Evolutionary conservation across 1,140 invertebrate species (phyloP).

Genomic region (Theocolax elegans): DNA sequence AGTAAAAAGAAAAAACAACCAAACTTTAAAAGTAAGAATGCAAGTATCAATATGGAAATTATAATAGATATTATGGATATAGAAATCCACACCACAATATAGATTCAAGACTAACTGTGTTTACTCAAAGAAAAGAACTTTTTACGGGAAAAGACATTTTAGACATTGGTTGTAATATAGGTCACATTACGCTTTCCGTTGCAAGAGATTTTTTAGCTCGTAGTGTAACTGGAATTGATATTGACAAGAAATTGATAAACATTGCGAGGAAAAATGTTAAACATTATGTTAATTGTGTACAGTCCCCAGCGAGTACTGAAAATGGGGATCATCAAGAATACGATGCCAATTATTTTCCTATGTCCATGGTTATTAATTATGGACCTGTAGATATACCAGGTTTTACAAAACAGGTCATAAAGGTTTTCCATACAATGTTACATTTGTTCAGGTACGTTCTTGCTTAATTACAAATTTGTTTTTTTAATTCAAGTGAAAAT

Average conservation of each 20-base stretch:
- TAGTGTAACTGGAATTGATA: slow-evolving; percentile 93
- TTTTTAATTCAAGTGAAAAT: no score
- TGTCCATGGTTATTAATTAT: slow-evolving; percentile 86
- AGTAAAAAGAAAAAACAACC: slow-evolving; percentile 68
- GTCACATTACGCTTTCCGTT: slow-evolving; percentile 89
- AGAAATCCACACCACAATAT: slow-evolving; percentile 82
- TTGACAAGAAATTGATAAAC: slow-evolving; percentile 89
- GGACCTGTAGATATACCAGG: slow-evolving; percentile 79
- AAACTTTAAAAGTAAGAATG: slow-evolving; percentile 79
- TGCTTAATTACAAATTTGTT: no score
- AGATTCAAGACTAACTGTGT: slow-evolving; percentile 85
- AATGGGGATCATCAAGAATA: slow-evolving; percentile 45
- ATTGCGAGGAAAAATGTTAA: slow-evolving; percentile 84
- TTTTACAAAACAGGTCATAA: slow-evolving; percentile 67
- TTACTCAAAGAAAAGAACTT: slow-evolving; percentile 82
- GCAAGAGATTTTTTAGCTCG: slow-evolving; percentile 86
- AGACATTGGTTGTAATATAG: slow-evolving; percentile 98
- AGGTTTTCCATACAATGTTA: slow-evolving; percentile 87
- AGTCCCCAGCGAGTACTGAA: slow-evolving; percentile 58
- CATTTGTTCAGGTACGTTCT: slow-evolving; percentile 88
- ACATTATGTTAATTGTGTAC: slow-evolving; percentile 76
- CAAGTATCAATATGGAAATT: slow-evolving; percentile 94
- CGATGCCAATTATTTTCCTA: slow-evolving; percentile 78
- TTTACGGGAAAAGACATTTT: slow-evolving; percentile 92
- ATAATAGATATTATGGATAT: slow-evolving; percentile 95